Evolutionary conservation across 2,888 invertebrate species (phyloP), one percentile per base, ranked within the genome.

Genomic region (Caenorhabditis macrosperma): DNA sequence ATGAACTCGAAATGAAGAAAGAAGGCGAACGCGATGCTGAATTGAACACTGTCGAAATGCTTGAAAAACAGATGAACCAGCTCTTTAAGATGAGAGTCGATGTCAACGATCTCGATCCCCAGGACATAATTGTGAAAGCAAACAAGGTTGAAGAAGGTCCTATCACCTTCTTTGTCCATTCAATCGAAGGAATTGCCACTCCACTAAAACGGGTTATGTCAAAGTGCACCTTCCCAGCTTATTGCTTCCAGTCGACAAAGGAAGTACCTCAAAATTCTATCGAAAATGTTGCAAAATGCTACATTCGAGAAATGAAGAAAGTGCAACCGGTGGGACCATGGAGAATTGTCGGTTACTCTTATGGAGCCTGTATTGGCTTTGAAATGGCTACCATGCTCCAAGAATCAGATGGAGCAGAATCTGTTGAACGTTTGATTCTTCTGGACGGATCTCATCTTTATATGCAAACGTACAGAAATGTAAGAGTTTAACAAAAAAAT

Each of bases 351-450:
- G 98, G 97, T 1, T 98, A 99, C 92, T 98, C 97, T 0, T 97
- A 95, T 91, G 98, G 99, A 81, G 95, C 96, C 48, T 94, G 95
- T 86, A 94, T 98, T 38, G 96, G 96, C 20, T 95, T 96, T 91
- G 97, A 97, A 92, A 97, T 98, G 94, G 95, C 95, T 28, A 92
- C 94, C 35, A 94, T 95, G 91, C 92, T 97, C 67, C 95, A 96
- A 91, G 82, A 74, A 68, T 92, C 78, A 6, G 88, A 89, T 48
- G 90, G 89, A 55, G 63, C 80, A 17, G 85, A 88, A n/a, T 82
- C 88, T 28, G 90, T 91, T 24, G 87, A 89, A 35, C 84, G 93
- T 57, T 92, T 96, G 41, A 93, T 95, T 85, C 93, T 97, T 86
- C 92, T 98, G 85, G 98, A 98, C 92, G 97, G 97, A 48, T 92